Evolutionary conservation across 64 coral and sea anemone genomes (phyloP).

Genomic region (Stichodactyla mertensii): DNA sequence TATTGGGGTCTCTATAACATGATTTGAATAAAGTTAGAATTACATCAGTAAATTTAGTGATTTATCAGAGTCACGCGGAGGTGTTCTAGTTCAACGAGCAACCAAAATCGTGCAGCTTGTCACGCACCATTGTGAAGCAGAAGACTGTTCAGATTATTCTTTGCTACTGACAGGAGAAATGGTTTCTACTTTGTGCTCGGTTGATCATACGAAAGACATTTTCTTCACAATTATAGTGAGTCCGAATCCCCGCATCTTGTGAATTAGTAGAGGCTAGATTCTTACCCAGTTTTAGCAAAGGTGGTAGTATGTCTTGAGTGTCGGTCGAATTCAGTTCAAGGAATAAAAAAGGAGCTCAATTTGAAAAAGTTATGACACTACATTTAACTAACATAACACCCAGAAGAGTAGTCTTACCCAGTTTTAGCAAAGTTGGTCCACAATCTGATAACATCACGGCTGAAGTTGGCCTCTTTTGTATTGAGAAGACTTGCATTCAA

Average conservation of each 20-base stretch:
- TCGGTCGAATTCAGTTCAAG: background rate
- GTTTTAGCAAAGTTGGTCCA: slow-evolving; percentile 51
- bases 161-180: too few relatives aligned
- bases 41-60: background rate
- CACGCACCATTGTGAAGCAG: too few relatives aligned
- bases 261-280: too few relatives aligned
- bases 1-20: background rate
- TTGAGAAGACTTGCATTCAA: background rate
- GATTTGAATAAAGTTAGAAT: background rate
- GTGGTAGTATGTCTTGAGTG: background rate
- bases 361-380: background rate
- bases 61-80: too few relatives aligned
- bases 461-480: slow-evolving; percentile 27
- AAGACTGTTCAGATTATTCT: too few relatives aligned
- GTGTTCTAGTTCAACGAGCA: background rate
- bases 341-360: background rate
- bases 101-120: too few relatives aligned
- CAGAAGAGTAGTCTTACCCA: slow-evolving; percentile 8
- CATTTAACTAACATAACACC: too few relatives aligned
- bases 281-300: too few relatives aligned
- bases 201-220: too few relatives aligned
- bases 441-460: slow-evolving; percentile 25
- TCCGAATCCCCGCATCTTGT: too few relatives aligned
- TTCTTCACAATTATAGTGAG: too few relatives aligned
- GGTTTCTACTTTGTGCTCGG: too few relatives aligned